Base-by-base conservation (phyloP, 1,140 invertebrate species). In the Sycophaga agraensis region DNA sequence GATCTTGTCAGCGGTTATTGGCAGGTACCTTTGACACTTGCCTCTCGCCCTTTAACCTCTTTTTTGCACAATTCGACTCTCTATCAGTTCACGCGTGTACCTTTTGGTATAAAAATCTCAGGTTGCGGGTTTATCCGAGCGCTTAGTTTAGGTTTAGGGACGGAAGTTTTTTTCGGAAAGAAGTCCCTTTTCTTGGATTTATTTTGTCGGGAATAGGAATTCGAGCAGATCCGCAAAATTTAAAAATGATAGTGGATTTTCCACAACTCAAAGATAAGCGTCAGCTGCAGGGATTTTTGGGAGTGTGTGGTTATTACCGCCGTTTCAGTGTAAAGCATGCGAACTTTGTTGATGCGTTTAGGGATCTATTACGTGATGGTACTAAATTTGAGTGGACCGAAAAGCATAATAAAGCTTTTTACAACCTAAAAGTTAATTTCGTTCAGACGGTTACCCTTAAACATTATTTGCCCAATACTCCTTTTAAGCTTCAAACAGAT, bases 31-130 rank as follows among this genome's bases (percentile, higher is more conserved):
- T 14, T 45, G 1, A 8, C 4, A 45, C 4, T 22, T 8, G 22
- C 4, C 9, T 45, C 22, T 6, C 4, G 9, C 2, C 4, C 22
- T 14, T 45, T 12, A 4, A 77, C 74, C 11, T 72, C 70, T 0
- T 78, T 75, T 50, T 48, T 69, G 7, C 68, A 71, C 59, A 66
- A 73, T 8, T 21, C 22, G 0, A 66, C 64, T 0, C 46, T 60
- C 7, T 62, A 64, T 42, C 58, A 64, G 17, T 67, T 64, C n/a
- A 31, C n/a, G 4, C 7, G 28, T n/a, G 16, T 51, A 16, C 28
- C 19, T 0, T 64, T 59, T 34, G 63, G 40, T 2, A 16, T 60
- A 8, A 53, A 60, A 26, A 60, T 40, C 1, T 26, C 49, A 1
- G 49, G 58, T 16, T n/a, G 26, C 8, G 49, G 39, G 1, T 64